phyloP scores from a whole-genome alignment of 2,113 vertebrate genomes.

The Salvelinus sp. region DNA sequence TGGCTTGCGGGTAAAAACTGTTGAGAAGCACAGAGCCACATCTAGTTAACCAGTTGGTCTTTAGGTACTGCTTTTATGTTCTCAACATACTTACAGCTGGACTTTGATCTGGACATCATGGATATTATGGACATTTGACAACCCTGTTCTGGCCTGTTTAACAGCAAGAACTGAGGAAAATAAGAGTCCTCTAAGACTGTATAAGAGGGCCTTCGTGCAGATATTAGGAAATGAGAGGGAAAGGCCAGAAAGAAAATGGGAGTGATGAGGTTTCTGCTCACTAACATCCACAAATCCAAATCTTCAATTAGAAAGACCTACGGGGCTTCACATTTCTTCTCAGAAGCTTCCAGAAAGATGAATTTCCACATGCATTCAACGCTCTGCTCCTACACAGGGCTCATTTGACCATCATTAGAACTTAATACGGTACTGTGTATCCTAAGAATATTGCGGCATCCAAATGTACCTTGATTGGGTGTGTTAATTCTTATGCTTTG shows the following conservation, averaged over 20 bases:
- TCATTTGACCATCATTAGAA: constrained; percentile 62
- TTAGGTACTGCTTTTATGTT: no score
- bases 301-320: background rate
- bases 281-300: background rate
- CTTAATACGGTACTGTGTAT: constrained; percentile 34
- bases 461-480: constrained; percentile 23
- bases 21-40: no score
- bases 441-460: constrained; percentile 32
- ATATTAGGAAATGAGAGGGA: background rate
- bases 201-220: no score
- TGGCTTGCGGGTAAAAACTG: no score
- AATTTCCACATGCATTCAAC: background rate
- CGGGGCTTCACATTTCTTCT: background rate
- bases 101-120: no score
- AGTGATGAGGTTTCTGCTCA: constrained; percentile 1
- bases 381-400: constrained; percentile 14
- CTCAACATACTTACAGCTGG: no score
- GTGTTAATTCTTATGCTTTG: constrained; percentile 40
- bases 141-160: no score
- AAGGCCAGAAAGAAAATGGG: background rate
- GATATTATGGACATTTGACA: no score
- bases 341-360: background rate
- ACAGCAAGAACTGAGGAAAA: no score
- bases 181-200: no score
- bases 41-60: no score